These are phyloP conservation scores for Anneissia japonica DNA, from an alignment of 35 echinoderm and acorn worm species.

Conservation along the genomic window DNA sequence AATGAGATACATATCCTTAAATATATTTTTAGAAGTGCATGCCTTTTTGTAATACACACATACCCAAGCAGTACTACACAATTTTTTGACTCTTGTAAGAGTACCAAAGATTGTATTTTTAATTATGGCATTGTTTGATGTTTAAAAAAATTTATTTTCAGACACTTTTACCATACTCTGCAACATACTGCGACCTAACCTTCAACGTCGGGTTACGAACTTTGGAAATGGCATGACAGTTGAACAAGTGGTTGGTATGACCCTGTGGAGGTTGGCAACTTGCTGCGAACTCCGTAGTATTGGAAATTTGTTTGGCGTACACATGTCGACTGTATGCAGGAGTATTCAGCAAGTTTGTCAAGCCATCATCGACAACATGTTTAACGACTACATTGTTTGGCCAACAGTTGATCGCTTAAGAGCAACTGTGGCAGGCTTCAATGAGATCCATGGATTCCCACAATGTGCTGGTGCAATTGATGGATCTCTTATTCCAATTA, in stretches of 20 bases:
- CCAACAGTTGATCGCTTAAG: conserved; percentile 7
- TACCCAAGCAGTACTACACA: no score
- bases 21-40: no score
- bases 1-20: no score
- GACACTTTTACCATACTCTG: background rate
- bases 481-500: conserved; percentile 41
- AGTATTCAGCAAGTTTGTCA: background rate
- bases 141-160: background rate
- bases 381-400: background rate
- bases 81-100: no score
- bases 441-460: conserved; percentile 27
- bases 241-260: background rate
- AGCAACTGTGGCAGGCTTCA: conserved; percentile 23
- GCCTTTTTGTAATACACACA: no score
- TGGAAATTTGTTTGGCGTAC: background rate
- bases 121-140: no score
- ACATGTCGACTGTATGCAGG: background rate
- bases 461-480: conserved; percentile 54
- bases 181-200: background rate
- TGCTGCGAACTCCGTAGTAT: background rate
- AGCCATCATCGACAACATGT: background rate
- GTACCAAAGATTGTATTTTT: no score
- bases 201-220: background rate
- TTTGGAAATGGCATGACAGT: background rate
- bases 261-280: background rate